Base-by-base conservation (phyloP, 2,797 vertebrate genomes). In the Acanthurus tractus region DNA sequence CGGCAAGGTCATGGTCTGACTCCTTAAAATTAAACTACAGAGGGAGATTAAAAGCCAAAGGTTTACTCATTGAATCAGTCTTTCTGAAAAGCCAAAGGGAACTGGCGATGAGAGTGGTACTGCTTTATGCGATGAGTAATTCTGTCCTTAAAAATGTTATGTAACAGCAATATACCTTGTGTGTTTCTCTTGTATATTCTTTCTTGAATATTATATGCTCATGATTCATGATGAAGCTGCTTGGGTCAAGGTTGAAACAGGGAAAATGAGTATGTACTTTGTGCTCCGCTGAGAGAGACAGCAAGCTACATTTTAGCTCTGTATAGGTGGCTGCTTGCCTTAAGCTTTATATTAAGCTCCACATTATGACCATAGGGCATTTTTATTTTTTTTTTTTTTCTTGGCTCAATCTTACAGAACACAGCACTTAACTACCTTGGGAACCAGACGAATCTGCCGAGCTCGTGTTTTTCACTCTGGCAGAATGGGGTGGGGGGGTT, bases 221-320 rank as follows among this genome's bases (percentile, higher is more conserved):
- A 6, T 74, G 62, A 76, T 66, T 88, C 54, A 82, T 76, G 25
- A 67, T 54, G 4, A 0, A 50, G 56, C 45, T 49, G 14, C 63
- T 57, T 62, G 54, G 36, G 49, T 83, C 44, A 78, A 44, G 56
- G 77, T 58, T 78, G 56, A 76, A 70, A 38, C 15, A 1, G 59
- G 78, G 58, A 69, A 79, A 81, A 88, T 76, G 46, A 83, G 71
- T 78, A 70, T 81, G 59, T 76, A 44, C 67, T 72, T 57, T 76
- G 9, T 15, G 23, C 44, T 53, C 78, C 63, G 78, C 36, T 40
- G 66, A 80, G 76, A 76, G 49, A 62, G 14, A 38, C 10, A 7
- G 11, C 1, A 18, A 18, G 66, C n/a, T 22, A 8, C 55, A 23
- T 53, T 52, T 4, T 22, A 23, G 44, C 40, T 85, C 66, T 59